Percentiles rank a stretch among this genome's conserved stretches.
Evolutionary conservation across 2,888 invertebrate species (phyloP).

Genomic region (Diaperis boleti): DNA sequence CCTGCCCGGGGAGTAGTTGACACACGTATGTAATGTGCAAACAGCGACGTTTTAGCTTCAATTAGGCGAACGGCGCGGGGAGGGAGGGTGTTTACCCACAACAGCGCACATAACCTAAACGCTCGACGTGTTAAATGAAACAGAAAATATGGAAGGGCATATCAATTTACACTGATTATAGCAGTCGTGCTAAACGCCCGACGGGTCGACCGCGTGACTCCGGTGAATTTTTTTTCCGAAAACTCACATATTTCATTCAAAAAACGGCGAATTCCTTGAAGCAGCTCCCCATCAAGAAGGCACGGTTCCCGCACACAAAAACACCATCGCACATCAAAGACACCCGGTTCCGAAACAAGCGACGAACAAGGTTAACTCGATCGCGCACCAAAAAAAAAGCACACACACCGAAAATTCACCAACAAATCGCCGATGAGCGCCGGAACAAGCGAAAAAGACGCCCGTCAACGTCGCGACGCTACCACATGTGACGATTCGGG

Average conservation of each 20-base stretch:
- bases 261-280: conserved; percentile 53
- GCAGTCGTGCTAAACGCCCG: conserved; percentile 44
- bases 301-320: conserved; percentile 7
- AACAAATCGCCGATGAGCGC: conserved; percentile 8
- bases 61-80: conserved; percentile 10
- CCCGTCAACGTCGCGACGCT: conserved; percentile 45
- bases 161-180: conserved; percentile 61
- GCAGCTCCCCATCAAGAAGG: conserved; percentile 28
- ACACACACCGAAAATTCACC: conserved; percentile 43
- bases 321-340: conserved; percentile 40
- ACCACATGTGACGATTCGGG: conserved; percentile 59
- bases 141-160: conserved; percentile 56
- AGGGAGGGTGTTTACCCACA: conserved; percentile 30
- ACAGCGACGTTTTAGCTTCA: conserved; percentile 9
- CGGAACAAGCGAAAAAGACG: conserved; percentile 11
- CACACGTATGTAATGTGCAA: conserved; percentile 3
- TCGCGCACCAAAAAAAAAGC: conserved; percentile 50
- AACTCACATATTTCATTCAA: conserved; percentile 56
- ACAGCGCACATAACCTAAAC: conserved; percentile 47
- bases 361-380: conserved; percentile 48
- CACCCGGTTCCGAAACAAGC: conserved; percentile 50
- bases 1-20: not conserved
- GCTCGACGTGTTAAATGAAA: conserved; percentile 32
- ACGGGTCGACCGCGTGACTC: conserved; percentile 27
- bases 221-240: not conserved